Conservation (phyloP, 2,113 vertebrate genomes). For the Thamnophis sirtalis region DNA sequence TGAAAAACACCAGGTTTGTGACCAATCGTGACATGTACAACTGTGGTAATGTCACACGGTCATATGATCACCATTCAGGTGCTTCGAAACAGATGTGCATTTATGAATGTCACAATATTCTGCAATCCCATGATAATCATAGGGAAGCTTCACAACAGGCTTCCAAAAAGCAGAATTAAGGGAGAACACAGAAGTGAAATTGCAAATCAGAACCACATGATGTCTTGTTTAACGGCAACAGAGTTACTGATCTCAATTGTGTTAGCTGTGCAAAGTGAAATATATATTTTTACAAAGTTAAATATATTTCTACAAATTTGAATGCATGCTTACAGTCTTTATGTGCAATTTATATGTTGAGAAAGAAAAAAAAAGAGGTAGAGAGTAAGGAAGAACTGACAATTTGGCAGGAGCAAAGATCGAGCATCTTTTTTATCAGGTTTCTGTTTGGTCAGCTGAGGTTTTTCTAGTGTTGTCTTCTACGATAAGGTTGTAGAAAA, state of each 20-base stretch:
- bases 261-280: neutral
- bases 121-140: neutral
- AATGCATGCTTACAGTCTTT: neutral
- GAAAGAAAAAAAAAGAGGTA: neutral
- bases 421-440: neutral
- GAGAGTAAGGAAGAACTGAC: neutral
- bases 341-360: neutral
- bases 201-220: neutral
- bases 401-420: neutral
- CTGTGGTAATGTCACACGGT: neutral
- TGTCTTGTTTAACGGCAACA: neutral
- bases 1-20: neutral
- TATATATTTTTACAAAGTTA: neutral
- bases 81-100: neutral
- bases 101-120: neutral
- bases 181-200: neutral
- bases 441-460: neutral
- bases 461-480: neutral
- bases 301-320: neutral
- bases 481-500: neutral
- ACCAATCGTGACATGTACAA: neutral
- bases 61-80: neutral
- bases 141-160: neutral
- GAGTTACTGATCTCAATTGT: neutral
- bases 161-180: neutral